phyloP scores from a whole-genome alignment of 2,888 invertebrate species.

The Endotricha flammealis region DNA sequence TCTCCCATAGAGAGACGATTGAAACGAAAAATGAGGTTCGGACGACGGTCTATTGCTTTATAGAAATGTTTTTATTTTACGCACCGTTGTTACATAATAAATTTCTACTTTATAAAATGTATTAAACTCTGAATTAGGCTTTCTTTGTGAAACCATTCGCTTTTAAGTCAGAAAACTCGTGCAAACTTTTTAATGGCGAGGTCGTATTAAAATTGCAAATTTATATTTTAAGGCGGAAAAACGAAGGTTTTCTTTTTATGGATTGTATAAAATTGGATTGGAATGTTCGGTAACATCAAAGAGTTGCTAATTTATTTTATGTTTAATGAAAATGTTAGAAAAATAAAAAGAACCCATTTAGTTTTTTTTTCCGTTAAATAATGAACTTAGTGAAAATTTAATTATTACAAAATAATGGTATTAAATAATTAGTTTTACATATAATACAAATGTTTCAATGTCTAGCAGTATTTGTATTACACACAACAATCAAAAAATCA shows the following conservation, averaged over 20 bases:
- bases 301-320: background rate
- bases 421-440: no score
- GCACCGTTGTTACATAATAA: constrained; percentile 21
- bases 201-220: constrained; percentile 19
- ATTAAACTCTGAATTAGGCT: constrained; percentile 17
- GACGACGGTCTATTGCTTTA: constrained; percentile 35
- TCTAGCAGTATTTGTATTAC: no score
- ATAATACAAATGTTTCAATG: no score
- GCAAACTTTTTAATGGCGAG: constrained; percentile 16
- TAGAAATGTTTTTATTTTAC: constrained; percentile 30
- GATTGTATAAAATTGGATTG: constrained; percentile 1
- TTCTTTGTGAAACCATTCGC: constrained; percentile 8
- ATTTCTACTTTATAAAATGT: constrained; percentile 16
- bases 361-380: no score
- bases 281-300: constrained; percentile 4
- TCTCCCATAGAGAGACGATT: no score
- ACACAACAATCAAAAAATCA: no score
- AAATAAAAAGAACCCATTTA: no score
- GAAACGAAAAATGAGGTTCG: no score
- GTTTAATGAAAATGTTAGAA: constrained; percentile 1
- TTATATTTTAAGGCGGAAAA: constrained; percentile 11
- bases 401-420: no score
- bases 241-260: constrained; percentile 1
- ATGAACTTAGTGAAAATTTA: no score
- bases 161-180: constrained; percentile 5